Conservation (phyloP, 2,797 vertebrate species). For the Argya squamiceps region DNA sequence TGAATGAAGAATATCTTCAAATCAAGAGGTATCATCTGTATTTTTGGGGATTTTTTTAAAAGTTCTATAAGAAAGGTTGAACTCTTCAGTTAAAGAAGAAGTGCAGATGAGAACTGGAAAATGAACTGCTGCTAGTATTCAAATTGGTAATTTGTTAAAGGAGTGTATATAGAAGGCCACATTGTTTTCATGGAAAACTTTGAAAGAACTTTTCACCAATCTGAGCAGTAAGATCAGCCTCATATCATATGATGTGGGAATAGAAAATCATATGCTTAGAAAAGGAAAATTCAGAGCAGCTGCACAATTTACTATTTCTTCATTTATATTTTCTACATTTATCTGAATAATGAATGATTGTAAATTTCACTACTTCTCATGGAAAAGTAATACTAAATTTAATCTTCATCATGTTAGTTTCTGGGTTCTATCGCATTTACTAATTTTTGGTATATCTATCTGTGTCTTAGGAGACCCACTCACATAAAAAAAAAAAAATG, state of each 20-base stretch:
- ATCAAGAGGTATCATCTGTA: not conserved
- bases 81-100: not conserved
- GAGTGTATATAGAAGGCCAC: not conserved
- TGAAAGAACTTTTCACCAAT: not conserved
- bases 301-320: not conserved
- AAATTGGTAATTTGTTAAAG: not conserved
- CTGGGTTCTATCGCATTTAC: not conserved
- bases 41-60: not conserved
- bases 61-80: not conserved
- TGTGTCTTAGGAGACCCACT: not conserved
- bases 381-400: not conserved
- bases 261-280: not conserved
- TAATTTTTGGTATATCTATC: not conserved
- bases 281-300: not conserved
- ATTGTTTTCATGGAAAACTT: not conserved
- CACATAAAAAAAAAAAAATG: not conserved
- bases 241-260: not conserved
- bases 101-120: not conserved
- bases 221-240: not conserved
- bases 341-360: not conserved
- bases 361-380: not conserved
- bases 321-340: not conserved
- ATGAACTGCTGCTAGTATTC: not conserved
- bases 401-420: not conserved
- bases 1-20: not conserved